Base-by-base conservation (phyloP, 92 coral and sea anemone species). In the Epizoanthus stellaris region DNA sequence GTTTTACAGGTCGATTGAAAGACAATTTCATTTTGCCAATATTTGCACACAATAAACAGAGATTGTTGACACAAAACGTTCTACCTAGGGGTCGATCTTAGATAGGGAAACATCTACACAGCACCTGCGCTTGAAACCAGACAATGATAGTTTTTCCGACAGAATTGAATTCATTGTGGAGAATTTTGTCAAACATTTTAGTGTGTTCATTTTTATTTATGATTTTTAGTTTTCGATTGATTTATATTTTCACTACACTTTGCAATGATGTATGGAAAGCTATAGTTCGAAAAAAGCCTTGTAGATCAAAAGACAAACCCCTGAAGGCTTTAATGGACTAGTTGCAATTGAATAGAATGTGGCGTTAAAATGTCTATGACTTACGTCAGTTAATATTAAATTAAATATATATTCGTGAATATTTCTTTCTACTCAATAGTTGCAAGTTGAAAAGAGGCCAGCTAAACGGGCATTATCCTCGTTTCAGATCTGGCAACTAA, bases 1-100 rank as follows among this genome's bases (percentile, higher is more conserved):
- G 40, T 76, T 76, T 57, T 59, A 54, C 53, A 36, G 56, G 52
- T 67, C 6, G 23, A 39, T 30, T 59, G 45, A 12, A 76, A 76
- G 60, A 58, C 39, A 39, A 56, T 76, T 59, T 58, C 40, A 17
- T 38, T 76, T 76, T 56, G 57, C 61, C 61, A 30, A 16, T 59
- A 36, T 59, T 76, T 76, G 52, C 65, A 76, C 39, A 57, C 39
- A 59, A 57, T 36, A 76, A 76, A 57, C 54, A 59, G 60, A 13
- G 38, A 12, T 30, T 76, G 81, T 76, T 76, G 81, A 76, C 81
- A 59, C 36, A 57, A 59, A 8, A 21, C 30, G 15, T 23, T 1
- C 66, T 52, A 36, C 67, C 43, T 43, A 47, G 47, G 64, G 61
- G 47, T 38, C 25, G 15, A 76, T 58, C 16, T 59, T 9, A 15